Base-by-base conservation (phyloP, 1,140 invertebrate genomes). In the Formica exsecta region DNA sequence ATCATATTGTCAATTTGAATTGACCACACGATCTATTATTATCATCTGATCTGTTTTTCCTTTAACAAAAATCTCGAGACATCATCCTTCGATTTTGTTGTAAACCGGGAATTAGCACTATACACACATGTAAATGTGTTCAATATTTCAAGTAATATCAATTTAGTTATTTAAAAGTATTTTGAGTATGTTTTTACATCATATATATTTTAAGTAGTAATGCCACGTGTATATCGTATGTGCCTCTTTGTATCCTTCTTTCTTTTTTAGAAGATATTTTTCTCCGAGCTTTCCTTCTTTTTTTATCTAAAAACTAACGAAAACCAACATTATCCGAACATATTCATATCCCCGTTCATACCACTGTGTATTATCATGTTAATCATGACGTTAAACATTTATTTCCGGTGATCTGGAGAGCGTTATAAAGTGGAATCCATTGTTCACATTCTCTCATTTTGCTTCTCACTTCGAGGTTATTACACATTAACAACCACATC, bases 361-460 rank as follows among this genome's bases (percentile, higher is more conserved):
- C 8, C 44, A 13, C 3, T 68, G 11, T 25, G 38, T 1, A 44
- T 54, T 68, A 66, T 51, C 6, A 8, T 32, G 16, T 71, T 80
- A 80, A 70, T 80, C 65, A 25, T 1, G 16, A 44, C 13, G 9
- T 32, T 25, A 54, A 80, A 80, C 22, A 48, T 80, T 32, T 80
- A 80, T 57, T 71, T 71, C 64, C 65, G 65, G 36, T 57, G 65
- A 48, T 80, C 65, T 57, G 32, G 29, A 71, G 77, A 80, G 59
- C 32, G 22, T 80, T 80, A 57, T 19, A 25, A 36, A n/a, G 0
- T 70, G 36, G 9, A 80, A 71, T 59, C 57, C 48, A 38, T 2
- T 36, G 13, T 62, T 65, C 19, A 9, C 29, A 51, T 32, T 57
- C 29, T 5, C n/a, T 32, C 61, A 62, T 76, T 68, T 9, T 36